Percentiles rank a stretch among this genome's conserved stretches.
These are phyloP conservation scores for Ericerus pela DNA, from an alignment of 1,140 invertebrate genomes.

Conservation along the genomic window DNA sequence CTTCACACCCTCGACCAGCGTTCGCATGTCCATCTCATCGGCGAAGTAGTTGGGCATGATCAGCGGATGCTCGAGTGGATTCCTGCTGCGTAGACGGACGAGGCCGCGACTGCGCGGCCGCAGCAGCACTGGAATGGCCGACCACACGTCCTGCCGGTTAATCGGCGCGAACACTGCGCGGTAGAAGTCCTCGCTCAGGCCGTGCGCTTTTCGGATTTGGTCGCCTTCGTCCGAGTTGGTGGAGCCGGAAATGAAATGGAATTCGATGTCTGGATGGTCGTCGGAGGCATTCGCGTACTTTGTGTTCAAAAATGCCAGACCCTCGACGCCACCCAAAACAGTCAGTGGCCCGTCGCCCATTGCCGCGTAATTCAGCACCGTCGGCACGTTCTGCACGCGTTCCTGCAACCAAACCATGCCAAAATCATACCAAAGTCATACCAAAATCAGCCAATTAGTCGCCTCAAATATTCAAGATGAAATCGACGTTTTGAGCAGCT, in stretches of 20 bases:
- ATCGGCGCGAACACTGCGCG: slow-evolving; percentile 55
- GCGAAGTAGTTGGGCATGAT: slow-evolving; percentile 85
- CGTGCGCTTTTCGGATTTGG: slow-evolving; percentile 66
- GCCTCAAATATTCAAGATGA: too few species aligned
- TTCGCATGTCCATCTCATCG: slow-evolving; percentile 61
- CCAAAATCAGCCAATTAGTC: too few species aligned
- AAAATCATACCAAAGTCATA: too few species aligned
- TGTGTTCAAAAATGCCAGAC: slow-evolving; percentile 76
- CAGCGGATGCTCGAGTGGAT: slow-evolving; percentile 79
- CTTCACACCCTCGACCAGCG: slow-evolving; percentile 67
- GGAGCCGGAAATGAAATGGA: slow-evolving; percentile 81
- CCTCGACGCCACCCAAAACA: slow-evolving; percentile 78
- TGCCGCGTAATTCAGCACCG: slow-evolving; percentile 58
- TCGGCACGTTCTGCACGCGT: slow-evolving; percentile 55
- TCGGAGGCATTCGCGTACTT: slow-evolving; percentile 68
- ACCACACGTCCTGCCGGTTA: slow-evolving; percentile 64
- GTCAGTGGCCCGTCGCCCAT: slow-evolving; percentile 70
- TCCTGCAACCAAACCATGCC: slow-evolving; percentile 32
- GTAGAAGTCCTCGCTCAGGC: slow-evolving; percentile 55
- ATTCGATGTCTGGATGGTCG: slow-evolving; percentile 81
- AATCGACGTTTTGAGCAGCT: neutral
- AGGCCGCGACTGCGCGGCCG: slow-evolving; percentile 53
- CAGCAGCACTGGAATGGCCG: slow-evolving; percentile 67
- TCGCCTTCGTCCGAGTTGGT: slow-evolving; percentile 74
- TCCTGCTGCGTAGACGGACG: slow-evolving; percentile 59